phyloP scores from a whole-genome alignment of 2,113 vertebrate genomes.

The cat (Felis catus) region DNA sequence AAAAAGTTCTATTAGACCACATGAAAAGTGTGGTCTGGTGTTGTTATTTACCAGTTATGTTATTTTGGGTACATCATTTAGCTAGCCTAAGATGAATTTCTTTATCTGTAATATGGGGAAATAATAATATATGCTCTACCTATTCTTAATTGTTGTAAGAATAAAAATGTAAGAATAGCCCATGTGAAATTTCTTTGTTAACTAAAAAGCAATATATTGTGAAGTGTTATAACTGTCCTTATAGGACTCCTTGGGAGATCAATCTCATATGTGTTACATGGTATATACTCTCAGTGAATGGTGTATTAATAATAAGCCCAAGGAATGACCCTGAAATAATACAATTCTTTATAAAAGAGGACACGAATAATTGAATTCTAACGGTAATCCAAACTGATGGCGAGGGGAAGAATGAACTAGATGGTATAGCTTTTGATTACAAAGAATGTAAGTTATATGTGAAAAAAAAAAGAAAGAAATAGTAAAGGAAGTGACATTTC shows the following conservation, averaged over 20 bases:
- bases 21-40: neutral
- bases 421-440: neutral
- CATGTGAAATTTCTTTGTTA: neutral
- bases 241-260: neutral
- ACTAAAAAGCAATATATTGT: neutral
- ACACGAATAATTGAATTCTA: slow-evolving; percentile 6
- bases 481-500: slow-evolving; percentile 8
- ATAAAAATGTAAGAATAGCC: neutral
- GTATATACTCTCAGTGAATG: neutral
- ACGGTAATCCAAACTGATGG: neutral
- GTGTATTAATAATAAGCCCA: neutral
- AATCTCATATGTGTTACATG: neutral
- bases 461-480: neutral
- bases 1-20: neutral
- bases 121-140: neutral
- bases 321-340: slow-evolving; percentile 37
- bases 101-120: neutral
- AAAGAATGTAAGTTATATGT: neutral
- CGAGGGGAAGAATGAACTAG: neutral
- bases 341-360: neutral
- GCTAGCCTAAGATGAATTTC: neutral
- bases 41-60: neutral
- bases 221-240: neutral
- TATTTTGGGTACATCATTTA: neutral
- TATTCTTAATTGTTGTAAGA: neutral